Conservation (phyloP, 2,888 invertebrate genomes). For the Trichogramma evanescens region DNA sequence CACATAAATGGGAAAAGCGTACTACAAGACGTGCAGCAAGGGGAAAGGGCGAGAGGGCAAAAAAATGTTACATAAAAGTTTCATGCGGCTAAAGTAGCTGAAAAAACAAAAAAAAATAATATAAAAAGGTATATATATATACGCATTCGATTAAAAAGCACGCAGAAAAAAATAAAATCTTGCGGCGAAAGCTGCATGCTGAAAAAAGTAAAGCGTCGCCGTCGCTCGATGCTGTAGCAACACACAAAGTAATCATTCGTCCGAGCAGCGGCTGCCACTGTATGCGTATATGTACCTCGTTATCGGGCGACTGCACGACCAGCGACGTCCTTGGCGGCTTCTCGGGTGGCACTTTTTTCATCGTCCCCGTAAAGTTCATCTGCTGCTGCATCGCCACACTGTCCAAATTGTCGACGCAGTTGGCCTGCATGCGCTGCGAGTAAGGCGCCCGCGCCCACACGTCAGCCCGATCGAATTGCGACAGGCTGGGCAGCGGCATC, state of each 20-base stretch:
- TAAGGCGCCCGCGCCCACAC: constrained; percentile 32
- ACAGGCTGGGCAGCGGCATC: constrained; percentile 37
- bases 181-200: neutral
- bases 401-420: constrained; percentile 28
- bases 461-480: constrained; percentile 40
- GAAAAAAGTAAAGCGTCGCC: too few species aligned
- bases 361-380: constrained; percentile 35
- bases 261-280: neutral
- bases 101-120: too few species aligned
- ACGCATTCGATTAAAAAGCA: neutral
- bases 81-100: too few species aligned
- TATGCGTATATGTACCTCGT: constrained; percentile 37
- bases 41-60: too few species aligned
- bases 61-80: too few species aligned
- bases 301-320: constrained; percentile 42
- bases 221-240: neutral
- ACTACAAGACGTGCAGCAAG: too few species aligned
- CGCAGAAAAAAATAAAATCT: neutral
- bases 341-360: constrained; percentile 45
- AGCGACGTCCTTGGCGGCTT: constrained; percentile 44
- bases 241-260: neutral
- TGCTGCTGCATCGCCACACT: constrained; percentile 20
- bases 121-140: too few species aligned
- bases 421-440: constrained; percentile 24
- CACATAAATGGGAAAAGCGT: too few species aligned